These are phyloP conservation scores for Pemphredon lugubris DNA, from an alignment of 2,888 invertebrate species.

Conservation along the genomic window DNA sequence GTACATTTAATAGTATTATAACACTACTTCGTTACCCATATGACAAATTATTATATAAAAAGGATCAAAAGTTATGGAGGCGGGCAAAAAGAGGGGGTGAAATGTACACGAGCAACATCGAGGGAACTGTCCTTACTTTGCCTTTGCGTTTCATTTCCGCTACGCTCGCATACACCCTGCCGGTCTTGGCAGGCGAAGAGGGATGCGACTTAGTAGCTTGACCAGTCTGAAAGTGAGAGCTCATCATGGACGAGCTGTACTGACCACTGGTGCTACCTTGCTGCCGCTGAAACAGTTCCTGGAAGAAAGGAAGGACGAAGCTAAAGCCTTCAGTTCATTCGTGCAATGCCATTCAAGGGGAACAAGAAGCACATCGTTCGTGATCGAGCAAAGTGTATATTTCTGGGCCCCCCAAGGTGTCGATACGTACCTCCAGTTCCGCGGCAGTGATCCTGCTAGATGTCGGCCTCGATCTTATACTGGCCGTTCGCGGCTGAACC, in stretches of 20 bases:
- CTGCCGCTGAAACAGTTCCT: slow-evolving; percentile 94
- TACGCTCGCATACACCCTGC: slow-evolving; percentile 93
- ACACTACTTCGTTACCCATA: too few species aligned
- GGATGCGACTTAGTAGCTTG: slow-evolving; percentile 84
- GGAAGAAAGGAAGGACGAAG: slow-evolving; percentile 73
- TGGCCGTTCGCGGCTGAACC: slow-evolving; percentile 92
- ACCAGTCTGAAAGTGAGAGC: slow-evolving; percentile 87
- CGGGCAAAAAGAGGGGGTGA: not conserved
- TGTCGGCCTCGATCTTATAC: slow-evolving; percentile 93
- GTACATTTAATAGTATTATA: too few species aligned
- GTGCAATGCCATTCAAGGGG: slow-evolving; percentile 64
- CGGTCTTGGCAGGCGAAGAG: slow-evolving; percentile 86
- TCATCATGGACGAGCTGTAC: slow-evolving; percentile 85
- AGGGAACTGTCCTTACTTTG: slow-evolving; percentile 82
- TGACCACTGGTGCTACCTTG: slow-evolving; percentile 84
- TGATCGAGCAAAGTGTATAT: slow-evolving; percentile 59
- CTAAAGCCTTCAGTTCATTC: slow-evolving; percentile 65
- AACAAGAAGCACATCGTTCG: slow-evolving; percentile 67
- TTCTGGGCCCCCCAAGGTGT: too few species aligned
- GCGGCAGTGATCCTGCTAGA: slow-evolving; percentile 94
- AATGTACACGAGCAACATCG: slow-evolving; percentile 18
- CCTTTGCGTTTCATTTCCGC: slow-evolving; percentile 97
- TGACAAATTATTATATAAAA: too few species aligned
- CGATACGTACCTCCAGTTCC: slow-evolving; percentile 89
- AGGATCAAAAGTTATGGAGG: too few species aligned